These are phyloP conservation scores for Phalanger gymnotis DNA, from an alignment of 2,797 vertebrate genomes.

Conservation along the genomic window DNA sequence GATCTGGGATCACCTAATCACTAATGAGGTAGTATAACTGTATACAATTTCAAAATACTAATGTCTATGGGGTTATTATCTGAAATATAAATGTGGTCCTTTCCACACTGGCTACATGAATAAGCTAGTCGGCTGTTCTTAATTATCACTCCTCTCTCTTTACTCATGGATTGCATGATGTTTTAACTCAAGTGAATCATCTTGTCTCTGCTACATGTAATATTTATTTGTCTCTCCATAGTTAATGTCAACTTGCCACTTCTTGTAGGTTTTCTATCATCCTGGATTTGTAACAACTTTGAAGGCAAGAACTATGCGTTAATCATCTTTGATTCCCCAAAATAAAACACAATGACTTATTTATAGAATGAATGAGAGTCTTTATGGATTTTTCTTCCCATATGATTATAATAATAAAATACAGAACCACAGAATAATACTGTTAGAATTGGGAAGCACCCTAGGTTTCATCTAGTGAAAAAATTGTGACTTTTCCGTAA, in stretches of 20 bases:
- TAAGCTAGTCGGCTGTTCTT: background rate
- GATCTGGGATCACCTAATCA: background rate
- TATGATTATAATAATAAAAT: background rate
- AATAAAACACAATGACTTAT: background rate
- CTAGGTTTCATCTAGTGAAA: background rate
- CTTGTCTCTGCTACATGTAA: background rate
- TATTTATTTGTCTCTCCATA: constrained; percentile 3
- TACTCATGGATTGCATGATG: background rate
- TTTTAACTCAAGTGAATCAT: constrained; percentile 1
- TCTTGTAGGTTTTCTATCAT: background rate
- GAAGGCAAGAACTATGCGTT: background rate
- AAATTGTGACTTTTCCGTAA: background rate
- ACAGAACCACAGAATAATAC: background rate
- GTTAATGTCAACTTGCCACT: background rate
- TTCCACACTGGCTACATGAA: constrained; percentile 15
- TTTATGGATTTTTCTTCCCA: background rate
- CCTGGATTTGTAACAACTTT: background rate
- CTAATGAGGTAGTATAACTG: constrained; percentile 12
- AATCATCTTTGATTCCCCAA: background rate
- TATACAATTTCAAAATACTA: background rate
- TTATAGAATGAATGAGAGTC: background rate
- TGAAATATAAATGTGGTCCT: background rate
- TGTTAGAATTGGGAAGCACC: background rate
- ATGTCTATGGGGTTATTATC: background rate
- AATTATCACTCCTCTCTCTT: constrained; percentile 15